These are phyloP conservation scores for Aphelenchoides besseyi DNA, from an alignment of 1,140 invertebrate species.

Conservation along the genomic window DNA sequence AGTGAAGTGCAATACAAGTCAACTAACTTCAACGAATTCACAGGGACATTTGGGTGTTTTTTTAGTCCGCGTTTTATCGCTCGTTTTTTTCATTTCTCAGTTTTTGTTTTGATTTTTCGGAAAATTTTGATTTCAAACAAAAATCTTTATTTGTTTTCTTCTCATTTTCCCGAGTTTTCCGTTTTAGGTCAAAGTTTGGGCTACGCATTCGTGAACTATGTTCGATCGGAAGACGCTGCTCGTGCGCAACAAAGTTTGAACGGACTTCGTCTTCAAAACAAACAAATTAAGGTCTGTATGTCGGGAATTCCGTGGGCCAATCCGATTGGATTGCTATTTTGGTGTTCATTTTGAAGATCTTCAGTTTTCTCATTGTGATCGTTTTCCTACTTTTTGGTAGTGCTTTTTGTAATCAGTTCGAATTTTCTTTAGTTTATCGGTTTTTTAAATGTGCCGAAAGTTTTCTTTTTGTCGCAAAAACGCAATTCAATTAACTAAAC, in stretches of 20 bases:
- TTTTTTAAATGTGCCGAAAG: conserved; percentile 18
- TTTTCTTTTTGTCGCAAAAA: background rate
- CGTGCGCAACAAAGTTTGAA: conserved; percentile 96
- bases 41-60: conserved; percentile 21
- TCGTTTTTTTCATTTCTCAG: conserved; percentile 9
- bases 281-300: conserved; percentile 89
- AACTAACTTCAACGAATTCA: conserved; percentile 21
- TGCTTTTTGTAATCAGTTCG: conserved; percentile 11
- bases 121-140: conserved; percentile 16
- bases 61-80: conserved; percentile 31
- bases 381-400: conserved; percentile 23
- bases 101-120: conserved; percentile 10
- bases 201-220: conserved; percentile 98
- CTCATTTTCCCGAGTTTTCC: conserved; percentile 11
- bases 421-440: background rate
- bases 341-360: background rate
- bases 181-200: conserved; percentile 89
- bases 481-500: conserved; percentile 10
- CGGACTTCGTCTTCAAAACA: conserved; percentile 92
- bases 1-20: background rate
- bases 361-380: background rate
- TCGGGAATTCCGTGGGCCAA: background rate
- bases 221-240: conserved; percentile 89
- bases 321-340: background rate
- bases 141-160: background rate